Base-by-base conservation (phyloP, 2,888 invertebrate genomes). In the Myopa tessellatipennis region DNA sequence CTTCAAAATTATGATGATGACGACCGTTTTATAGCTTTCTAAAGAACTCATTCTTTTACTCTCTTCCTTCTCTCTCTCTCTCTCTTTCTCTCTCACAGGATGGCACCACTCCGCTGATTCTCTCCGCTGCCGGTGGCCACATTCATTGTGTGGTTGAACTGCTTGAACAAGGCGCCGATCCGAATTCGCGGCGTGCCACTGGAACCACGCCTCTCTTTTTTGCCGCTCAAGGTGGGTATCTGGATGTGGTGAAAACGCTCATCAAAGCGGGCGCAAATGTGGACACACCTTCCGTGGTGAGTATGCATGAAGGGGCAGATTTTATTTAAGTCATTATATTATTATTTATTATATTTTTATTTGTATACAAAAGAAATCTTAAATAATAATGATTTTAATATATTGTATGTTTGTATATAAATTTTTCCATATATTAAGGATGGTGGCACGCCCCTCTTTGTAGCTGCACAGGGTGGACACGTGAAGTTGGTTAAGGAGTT, bases 151-250 rank as follows among this genome's bases (percentile, higher is more conserved):
- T 97, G 45, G 70, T 87, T 78, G 96, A 97, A 89, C 91, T 98
- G 79, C 90, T 98, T 81, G 94, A 95, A 80, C 96, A 98, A 90
- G 98, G 97, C 73, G 97, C 97, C 0, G 96, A 98, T 90, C 94
- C 97, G 0, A 93, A 94, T 84, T 93, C 95, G 77, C 92, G 94
- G 84, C 92, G 98, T 89, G 92, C 95, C 94, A 97, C 98, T 78
- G 97, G 98, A 79, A 97, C 98, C 68, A 96, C 95, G 80, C 95
- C 97, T 68, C 90, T 98, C 84, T 98, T 98, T 90, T 98, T 98
- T 90, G 97, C 98, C 78, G 95, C 97, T 26, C 98, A 98, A 90
- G 96, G 96, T 82, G 98, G 98, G 10, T 96, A 93, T 90, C 90
- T 95, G 82, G 95, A 97, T 87, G 93, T 97, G 81, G 95, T 96